Conservation (phyloP, 2,888 invertebrate genomes). For the Chymomyza caudatula region DNA sequence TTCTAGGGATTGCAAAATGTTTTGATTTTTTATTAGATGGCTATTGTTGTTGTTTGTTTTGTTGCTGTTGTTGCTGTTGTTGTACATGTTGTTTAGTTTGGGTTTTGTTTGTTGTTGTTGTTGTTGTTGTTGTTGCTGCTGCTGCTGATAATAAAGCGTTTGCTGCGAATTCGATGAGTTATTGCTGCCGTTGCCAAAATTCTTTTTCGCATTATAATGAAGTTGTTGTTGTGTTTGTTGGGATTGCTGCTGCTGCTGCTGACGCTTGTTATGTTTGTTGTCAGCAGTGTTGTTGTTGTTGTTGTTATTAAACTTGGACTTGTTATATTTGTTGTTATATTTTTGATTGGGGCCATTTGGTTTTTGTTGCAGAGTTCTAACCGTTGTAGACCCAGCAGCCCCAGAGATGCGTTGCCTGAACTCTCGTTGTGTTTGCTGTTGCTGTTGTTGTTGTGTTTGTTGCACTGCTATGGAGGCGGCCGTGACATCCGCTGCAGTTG, state of each 20-base stretch:
- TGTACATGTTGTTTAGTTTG: neutral
- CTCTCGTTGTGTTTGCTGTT: slow-evolving; percentile 45
- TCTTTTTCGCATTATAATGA: neutral
- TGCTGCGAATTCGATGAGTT: neutral
- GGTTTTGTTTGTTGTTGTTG: slow-evolving; percentile 1
- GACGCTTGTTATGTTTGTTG: slow-evolving; percentile 11
- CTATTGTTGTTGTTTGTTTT: slow-evolving; percentile 11
- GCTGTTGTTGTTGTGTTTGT: slow-evolving; percentile 26
- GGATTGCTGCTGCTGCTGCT: neutral
- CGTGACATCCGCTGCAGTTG: slow-evolving; percentile 9
- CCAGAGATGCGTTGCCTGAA: slow-evolving; percentile 26
- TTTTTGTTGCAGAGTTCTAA: neutral
- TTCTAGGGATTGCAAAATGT: neutral
- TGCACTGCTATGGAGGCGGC: slow-evolving; percentile 14
- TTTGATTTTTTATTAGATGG: neutral
- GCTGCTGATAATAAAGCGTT: neutral
- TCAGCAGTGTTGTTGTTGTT: slow-evolving; percentile 24
- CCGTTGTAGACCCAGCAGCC: slow-evolving; percentile 18
- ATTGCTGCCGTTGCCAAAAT: neutral
- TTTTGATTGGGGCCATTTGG: neutral
- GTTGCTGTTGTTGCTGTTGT: neutral
- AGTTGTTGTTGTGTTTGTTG: neutral
- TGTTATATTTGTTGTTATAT: neutral
- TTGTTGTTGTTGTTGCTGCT: neutral
- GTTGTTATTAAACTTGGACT: slow-evolving; percentile 18